Conservation (phyloP, 2,113 vertebrate species). For the Psilopogon haemacephalus region DNA sequence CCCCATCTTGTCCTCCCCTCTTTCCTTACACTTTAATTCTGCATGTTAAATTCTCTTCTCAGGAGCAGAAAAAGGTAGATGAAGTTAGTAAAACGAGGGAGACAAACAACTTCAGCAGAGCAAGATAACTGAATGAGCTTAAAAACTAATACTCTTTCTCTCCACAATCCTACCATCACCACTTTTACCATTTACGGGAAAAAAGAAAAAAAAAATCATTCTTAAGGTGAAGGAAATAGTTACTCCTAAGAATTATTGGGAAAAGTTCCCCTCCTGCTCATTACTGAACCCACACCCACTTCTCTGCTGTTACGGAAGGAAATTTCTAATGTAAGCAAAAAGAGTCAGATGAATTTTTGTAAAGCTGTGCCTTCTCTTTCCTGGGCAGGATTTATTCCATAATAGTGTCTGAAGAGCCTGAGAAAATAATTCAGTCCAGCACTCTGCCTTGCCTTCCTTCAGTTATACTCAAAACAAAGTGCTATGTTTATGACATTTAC, state of each 20-base stretch:
- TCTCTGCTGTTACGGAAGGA: background rate
- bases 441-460: background rate
- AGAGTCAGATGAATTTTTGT: background rate
- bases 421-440: background rate
- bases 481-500: background rate
- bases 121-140: background rate
- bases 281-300: background rate
- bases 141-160: background rate
- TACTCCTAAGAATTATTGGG: background rate
- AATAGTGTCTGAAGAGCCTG: background rate
- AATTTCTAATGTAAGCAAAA: background rate
- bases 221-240: background rate
- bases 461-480: background rate
- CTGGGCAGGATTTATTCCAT: background rate
- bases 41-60: background rate
- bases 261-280: background rate
- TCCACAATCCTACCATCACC: background rate
- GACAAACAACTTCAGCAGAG: background rate
- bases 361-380: background rate
- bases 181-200: background rate
- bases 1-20: background rate
- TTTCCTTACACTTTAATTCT: constrained; percentile 10
- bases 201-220: background rate
- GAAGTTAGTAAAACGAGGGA: background rate
- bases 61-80: constrained; percentile 6